Percentiles rank a stretch among this genome's conserved stretches.
phyloP scores from a whole-genome alignment of 1,140 invertebrate species.

The Acromyrmex charruanus region DNA sequence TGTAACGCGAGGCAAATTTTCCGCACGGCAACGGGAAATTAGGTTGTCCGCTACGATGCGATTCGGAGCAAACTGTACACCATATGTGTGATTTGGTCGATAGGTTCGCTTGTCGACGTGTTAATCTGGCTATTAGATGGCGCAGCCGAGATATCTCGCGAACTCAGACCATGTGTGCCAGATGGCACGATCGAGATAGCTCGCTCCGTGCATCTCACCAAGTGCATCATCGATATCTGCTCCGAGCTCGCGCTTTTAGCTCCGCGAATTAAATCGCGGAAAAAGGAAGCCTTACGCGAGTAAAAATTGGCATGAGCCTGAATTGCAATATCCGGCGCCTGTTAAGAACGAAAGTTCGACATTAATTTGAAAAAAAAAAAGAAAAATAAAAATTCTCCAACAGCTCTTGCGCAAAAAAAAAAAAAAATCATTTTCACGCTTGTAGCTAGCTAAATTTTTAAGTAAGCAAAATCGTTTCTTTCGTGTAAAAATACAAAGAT shows the following conservation, averaged over 20 bases:
- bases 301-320: neutral
- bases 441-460: no score
- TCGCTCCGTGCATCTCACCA: conserved; percentile 20
- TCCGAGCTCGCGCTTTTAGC: conserved; percentile 1
- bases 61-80: conserved; percentile 23
- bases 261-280: neutral
- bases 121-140: conserved; percentile 52
- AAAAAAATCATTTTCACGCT: no score
- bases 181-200: conserved; percentile 56
- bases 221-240: conserved; percentile 47
- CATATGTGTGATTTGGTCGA: conserved; percentile 51
- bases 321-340: neutral
- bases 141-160: conserved; percentile 47
- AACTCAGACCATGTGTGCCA: conserved; percentile 21
- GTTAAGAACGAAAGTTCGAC: no score
- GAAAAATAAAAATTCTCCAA: neutral
- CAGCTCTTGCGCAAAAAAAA: neutral
- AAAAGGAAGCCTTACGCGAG: neutral
- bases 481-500: no score
- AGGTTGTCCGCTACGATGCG: conserved; percentile 20
- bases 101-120: conserved; percentile 58
- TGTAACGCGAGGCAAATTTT: conserved; percentile 2
- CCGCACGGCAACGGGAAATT: conserved; percentile 17
- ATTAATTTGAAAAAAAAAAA: neutral
- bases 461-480: no score